Evolutionary conservation across 2,888 invertebrate species (phyloP), one percentile per base, ranked within the genome.

Genomic region (Ormia ochracea): DNA sequence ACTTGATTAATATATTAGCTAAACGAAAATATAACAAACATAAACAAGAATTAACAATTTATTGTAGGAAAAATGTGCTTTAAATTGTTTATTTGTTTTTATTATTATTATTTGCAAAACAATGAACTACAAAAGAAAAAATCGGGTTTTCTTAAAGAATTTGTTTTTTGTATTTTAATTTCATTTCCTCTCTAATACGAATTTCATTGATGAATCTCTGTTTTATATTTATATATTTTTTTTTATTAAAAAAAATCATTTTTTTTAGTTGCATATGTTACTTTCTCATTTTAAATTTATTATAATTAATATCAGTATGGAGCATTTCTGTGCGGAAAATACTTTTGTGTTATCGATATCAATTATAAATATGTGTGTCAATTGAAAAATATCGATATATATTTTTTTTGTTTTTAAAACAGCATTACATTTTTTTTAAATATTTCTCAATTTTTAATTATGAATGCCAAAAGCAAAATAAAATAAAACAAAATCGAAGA

Each of bases 1-100:
- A 19, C 56, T 63, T 75, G 23, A 66, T 72, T 70, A 50, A 58
- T 68, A 76, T 56, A 65, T 70, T 79, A 76, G 68, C 63, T 72
- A 80, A n/a, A 80, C 65, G 52, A 72, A 75, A 41, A 54, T 43
- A 63, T 61, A 69, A 73, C 66, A 54, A 66, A 59, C 48, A 73
- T 38, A 50, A 74, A 74, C 58, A 41, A 58, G 33, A 58, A 70
- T 33, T 66, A 73, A 63, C 41, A 77, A 78, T 58, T 63, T 50
- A 58, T 50, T 43, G 66, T 41, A 77, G 74, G 17, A 56, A 70
- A 50, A 54, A 69, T 63, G 33, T 59, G 52, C 61, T 69, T 68
- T 48, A 69, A 66, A 65, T 21, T 69, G 5, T 38, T 41, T 21
- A 33, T 36, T 45, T 36, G 4, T 17, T 61, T 52, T 59, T 28